These are phyloP conservation scores for Melangyna quadrimaculata DNA, from an alignment of 2,888 invertebrate species.

Conservation along the genomic window DNA sequence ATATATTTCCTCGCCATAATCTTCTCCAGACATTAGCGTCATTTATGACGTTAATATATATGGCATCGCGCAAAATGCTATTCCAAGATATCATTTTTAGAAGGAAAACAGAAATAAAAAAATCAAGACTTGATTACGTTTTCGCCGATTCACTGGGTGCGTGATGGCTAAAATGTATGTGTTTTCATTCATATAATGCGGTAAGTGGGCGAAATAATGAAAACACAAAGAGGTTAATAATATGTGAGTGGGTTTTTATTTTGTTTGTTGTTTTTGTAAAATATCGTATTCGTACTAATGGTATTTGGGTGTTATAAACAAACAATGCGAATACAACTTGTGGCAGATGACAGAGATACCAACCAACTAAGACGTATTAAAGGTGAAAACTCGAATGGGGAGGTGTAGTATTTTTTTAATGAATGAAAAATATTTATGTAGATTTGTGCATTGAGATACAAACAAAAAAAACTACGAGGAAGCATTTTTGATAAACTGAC, in stretches of 20 bases:
- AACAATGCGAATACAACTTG: background rate
- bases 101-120: background rate
- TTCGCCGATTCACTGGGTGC: constrained; percentile 26
- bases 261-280: background rate
- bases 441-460: background rate
- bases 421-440: background rate
- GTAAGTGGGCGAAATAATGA: constrained; percentile 42
- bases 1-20: constrained; percentile 45
- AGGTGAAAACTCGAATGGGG: background rate
- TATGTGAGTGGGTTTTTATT: constrained; percentile 4
- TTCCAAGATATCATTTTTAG: constrained; percentile 30
- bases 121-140: constrained; percentile 15
- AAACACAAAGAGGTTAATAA: constrained; percentile 24
- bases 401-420: background rate
- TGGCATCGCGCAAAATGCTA: constrained; percentile 23
- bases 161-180: constrained; percentile 39
- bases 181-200: constrained; percentile 56
- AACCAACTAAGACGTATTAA: background rate
- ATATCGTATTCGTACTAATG: background rate
- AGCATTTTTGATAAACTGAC: too few relatives aligned
- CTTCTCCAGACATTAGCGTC: constrained; percentile 48
- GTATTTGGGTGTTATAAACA: constrained; percentile 21
- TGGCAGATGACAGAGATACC: background rate
- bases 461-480: background rate
- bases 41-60: constrained; percentile 56